Base-by-base conservation (phyloP, 2,888 invertebrate genomes). In the Rotaria socialis region DNA sequence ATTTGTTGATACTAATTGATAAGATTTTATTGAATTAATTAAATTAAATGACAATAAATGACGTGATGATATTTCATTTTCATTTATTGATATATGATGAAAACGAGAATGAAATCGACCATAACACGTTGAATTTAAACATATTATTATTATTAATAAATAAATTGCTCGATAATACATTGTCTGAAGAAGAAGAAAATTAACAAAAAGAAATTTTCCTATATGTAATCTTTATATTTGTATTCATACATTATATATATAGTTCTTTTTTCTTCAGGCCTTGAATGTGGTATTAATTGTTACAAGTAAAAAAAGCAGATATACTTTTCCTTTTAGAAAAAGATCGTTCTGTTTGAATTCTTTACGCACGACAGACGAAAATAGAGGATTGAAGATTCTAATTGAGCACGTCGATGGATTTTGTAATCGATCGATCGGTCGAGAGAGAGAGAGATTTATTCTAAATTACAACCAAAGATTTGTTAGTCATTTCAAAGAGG, bases 1-100 rank as follows among this genome's bases (percentile, higher is more conserved):
- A 80, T 80, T 80, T 47, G 47, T 47, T 80, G 43, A 43, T 24
- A 80, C 47, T 80, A 80, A 80, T 80, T 80, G 80, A 80, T 80
- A 80, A 80, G 43, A 43, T 43, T 24, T 47, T 19, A 80, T 47
- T 47, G 80, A 47, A n/a, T 43, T n/a, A 47, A 47, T 47, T 80
- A 80, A 80, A 47, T 80, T 43, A 47, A 80, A 47, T 67, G 67
- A 67, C 47, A 47, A 47, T 47, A 80, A n/a, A 24, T 47, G 24
- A 5, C 11, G 47, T 24, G 80, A 47, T 10, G 47, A 47, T 16
- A 35, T 6, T 67, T 67, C 67, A 47, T 80, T 80, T 80, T 80
- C 80, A 47, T 80, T 47, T n/a, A 80, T 47, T 22, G 47, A 47
- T 43, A 80, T 43, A n/a, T 80, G 80, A 80, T 80, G 80, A 80